Conservation (phyloP, 2,113 vertebrate genomes). For the Tichodroma muraria region DNA sequence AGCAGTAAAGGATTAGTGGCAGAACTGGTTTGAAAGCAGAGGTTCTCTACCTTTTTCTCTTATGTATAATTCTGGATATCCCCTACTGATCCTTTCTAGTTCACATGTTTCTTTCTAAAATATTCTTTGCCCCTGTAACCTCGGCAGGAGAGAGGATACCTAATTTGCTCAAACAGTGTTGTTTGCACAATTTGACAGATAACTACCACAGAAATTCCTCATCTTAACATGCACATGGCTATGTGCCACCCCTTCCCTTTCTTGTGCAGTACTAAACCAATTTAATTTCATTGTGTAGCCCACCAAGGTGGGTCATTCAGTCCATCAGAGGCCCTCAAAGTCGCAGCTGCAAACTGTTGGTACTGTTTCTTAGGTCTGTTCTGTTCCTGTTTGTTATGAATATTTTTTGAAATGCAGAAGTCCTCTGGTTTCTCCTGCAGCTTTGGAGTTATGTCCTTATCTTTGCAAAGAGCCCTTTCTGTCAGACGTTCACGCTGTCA, state of each 20-base stretch:
- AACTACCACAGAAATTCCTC: neutral
- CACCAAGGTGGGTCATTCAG: neutral
- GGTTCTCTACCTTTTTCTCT: neutral
- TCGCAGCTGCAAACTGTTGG: neutral
- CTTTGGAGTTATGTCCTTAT: neutral
- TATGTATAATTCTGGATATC: neutral
- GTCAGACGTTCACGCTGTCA: neutral
- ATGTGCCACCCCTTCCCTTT: neutral
- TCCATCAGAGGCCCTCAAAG: neutral
- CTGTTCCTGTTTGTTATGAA: neutral
- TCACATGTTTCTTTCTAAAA: neutral
- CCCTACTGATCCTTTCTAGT: neutral
- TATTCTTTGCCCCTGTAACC: neutral
- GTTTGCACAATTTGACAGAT: neutral
- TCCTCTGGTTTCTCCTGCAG: neutral
- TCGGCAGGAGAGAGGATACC: neutral
- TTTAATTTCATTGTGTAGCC: neutral
- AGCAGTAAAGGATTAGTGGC: neutral
- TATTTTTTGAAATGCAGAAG: conserved; percentile 17
- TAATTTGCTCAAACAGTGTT: neutral
- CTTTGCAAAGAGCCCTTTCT: neutral
- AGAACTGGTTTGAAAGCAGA: conserved; percentile 10
- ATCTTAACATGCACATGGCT: accelerated
- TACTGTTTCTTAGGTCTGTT: neutral
- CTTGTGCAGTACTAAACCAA: neutral